Evolutionary conservation across 2,113 vertebrate genomes (phyloP).

Genomic region (Amphiprion ocellaris): DNA sequence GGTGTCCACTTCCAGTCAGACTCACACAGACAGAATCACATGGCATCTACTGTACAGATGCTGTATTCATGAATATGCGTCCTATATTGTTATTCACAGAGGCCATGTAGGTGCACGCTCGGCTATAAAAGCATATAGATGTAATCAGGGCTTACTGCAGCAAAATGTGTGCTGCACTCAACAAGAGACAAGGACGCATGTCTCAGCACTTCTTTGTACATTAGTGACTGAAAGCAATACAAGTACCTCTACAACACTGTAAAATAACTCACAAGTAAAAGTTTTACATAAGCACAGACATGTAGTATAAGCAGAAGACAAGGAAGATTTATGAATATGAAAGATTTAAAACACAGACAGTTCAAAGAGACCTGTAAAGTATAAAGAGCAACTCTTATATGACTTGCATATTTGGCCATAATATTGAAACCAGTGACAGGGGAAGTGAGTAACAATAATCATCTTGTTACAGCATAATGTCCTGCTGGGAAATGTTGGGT

Average conservation of each 20-base stretch:
- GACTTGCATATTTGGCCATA: too few species aligned
- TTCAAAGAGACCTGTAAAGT: too few species aligned
- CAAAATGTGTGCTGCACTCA: slow-evolving; percentile 39
- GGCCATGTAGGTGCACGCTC: slow-evolving; percentile 15
- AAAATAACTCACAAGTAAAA: neutral
- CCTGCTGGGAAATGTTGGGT: too few species aligned
- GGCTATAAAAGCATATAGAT: slow-evolving; percentile 40
- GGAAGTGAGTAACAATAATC: too few species aligned
- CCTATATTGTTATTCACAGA: slow-evolving; percentile 6
- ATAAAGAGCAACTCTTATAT: too few species aligned
- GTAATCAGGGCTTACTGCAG: slow-evolving; percentile 68
- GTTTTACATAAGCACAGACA: too few species aligned
- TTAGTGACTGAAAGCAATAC: neutral
- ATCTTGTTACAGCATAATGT: too few species aligned
- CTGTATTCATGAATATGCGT: neutral
- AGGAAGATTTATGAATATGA: too few species aligned
- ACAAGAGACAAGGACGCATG: slow-evolving; percentile 56
- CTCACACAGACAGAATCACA: slow-evolving; percentile 1
- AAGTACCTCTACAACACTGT: neutral
- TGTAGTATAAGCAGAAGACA: neutral
- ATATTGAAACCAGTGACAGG: too few species aligned
- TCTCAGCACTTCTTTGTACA: neutral
- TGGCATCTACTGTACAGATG: neutral
- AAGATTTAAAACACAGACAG: too few species aligned
- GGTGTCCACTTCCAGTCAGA: too few species aligned